phyloP scores from a whole-genome alignment of 2,888 invertebrate species.

The Chesias legatella region DNA sequence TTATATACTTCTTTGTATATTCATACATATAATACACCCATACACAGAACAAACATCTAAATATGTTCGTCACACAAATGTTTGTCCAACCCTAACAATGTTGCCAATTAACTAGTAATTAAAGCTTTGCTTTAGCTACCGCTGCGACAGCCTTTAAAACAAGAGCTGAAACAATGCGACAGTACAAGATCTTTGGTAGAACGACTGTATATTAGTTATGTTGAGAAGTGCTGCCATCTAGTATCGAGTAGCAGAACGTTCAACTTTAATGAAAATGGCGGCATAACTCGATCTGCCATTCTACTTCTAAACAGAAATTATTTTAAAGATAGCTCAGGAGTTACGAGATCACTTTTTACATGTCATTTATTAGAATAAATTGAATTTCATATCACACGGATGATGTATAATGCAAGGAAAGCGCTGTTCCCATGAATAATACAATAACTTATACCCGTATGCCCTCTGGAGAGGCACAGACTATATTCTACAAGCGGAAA shows the following conservation, averaged over 20 bases:
- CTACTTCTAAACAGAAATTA: not conserved
- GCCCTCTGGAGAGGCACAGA: slow-evolving; percentile 7
- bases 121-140: no score
- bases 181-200: not conserved
- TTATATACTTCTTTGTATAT: no score
- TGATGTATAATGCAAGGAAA: slow-evolving; percentile 16
- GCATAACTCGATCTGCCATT: no score
- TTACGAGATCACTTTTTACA: slow-evolving; percentile 12
- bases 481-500: slow-evolving; percentile 1
- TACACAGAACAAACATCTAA: no score
- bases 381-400: slow-evolving; percentile 18
- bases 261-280: not conserved
- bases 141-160: no score
- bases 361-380: slow-evolving; percentile 15
- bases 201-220: not conserved
- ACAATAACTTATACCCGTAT: slow-evolving; percentile 12
- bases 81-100: no score
- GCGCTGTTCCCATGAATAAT: slow-evolving; percentile 12
- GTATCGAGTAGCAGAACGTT: slow-evolving; percentile 7
- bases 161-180: no score
- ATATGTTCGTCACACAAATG: no score
- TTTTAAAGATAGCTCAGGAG: not conserved
- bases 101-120: no score
- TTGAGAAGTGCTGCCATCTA: slow-evolving; percentile 6
- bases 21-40: no score